phyloP scores from a whole-genome alignment of 2,888 invertebrate genomes.

The Anagyrus pseudococci region DNA sequence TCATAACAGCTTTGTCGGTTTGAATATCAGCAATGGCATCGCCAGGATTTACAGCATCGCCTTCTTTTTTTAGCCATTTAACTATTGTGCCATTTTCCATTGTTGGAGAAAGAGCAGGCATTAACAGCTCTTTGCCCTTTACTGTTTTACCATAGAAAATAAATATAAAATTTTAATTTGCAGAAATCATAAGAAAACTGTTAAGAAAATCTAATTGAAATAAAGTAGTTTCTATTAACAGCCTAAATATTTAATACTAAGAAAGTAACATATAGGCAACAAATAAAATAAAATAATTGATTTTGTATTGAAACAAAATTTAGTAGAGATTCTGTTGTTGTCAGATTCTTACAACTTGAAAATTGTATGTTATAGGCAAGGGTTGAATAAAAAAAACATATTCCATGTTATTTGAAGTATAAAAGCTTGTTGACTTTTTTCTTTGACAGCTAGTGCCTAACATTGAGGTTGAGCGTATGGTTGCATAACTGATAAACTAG shows the following conservation, averaged over 20 bases:
- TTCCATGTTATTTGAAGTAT: too few relatives aligned
- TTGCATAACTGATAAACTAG: too few relatives aligned
- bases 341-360: too few relatives aligned
- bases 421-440: too few relatives aligned
- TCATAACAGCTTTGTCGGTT: conserved; percentile 71
- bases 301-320: background rate
- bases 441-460: too few relatives aligned
- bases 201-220: background rate
- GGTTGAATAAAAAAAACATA: too few relatives aligned
- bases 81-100: conserved; percentile 70
- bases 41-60: conserved; percentile 65
- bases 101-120: conserved; percentile 71
- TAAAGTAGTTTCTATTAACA: background rate
- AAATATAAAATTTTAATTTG: background rate
- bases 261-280: background rate
- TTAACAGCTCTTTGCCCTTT: conserved; percentile 60
- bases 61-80: conserved; percentile 68
- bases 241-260: background rate
- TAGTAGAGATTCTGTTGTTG: too few relatives aligned
- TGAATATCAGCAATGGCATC: conserved; percentile 72
- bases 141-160: conserved; percentile 44
- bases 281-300: conserved; percentile 1
- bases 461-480: too few relatives aligned
- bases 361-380: too few relatives aligned
- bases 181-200: background rate